Evolutionary conservation across 2,113 vertebrate genomes (phyloP).

Genomic region (Cottus gobio): DNA sequence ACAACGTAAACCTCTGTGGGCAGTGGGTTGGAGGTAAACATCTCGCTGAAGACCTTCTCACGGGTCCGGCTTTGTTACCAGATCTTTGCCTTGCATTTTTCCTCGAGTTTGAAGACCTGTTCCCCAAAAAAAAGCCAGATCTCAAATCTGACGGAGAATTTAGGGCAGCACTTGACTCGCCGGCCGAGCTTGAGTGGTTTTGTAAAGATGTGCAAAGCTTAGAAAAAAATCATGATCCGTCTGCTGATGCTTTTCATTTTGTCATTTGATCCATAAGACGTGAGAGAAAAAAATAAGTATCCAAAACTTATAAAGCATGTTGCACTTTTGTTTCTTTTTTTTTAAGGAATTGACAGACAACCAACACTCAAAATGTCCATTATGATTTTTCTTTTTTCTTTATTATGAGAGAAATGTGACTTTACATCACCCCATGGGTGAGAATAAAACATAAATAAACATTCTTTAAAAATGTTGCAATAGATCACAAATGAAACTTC

Average conservation of each 20-base stretch:
- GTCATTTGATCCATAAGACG: neutral
- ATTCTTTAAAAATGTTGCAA: constrained; percentile 86
- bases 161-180: neutral
- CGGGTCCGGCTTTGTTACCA: neutral
- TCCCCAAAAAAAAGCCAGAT: too few species aligned
- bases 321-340: neutral
- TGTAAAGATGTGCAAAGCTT: neutral
- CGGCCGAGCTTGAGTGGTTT: neutral
- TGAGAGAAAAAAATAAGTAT: neutral
- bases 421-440: constrained; percentile 85
- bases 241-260: neutral
- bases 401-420: constrained; percentile 88
- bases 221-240: neutral
- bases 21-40: too few species aligned
- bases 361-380: neutral
- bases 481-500: constrained; percentile 76
- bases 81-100: too few species aligned
- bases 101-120: too few species aligned
- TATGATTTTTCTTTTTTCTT: constrained; percentile 74
- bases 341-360: neutral
- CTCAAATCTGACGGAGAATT: neutral
- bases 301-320: neutral
- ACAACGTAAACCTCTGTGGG: too few species aligned
- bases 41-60: neutral
- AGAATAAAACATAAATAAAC: constrained; percentile 95